Percentiles rank a stretch among this genome's conserved stretches.
Evolutionary conservation across 1,140 invertebrate genomes (phyloP).

Genomic region (Dendroctonus ponderosae): DNA sequence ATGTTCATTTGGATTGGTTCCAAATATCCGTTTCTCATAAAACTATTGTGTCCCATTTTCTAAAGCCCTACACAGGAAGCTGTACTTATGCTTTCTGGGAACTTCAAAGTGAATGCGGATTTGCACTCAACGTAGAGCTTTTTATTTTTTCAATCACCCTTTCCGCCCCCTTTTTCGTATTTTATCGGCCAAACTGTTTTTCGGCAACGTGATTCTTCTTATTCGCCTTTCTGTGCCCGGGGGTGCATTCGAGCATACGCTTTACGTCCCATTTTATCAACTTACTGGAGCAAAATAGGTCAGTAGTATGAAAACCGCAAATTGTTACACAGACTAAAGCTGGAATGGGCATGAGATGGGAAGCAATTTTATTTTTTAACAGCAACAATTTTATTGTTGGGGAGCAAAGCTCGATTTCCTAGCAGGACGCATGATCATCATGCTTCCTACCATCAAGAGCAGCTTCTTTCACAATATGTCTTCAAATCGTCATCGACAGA

Average conservation of each 20-base stretch:
- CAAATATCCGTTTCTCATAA: too few relatives aligned
- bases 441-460: too few relatives aligned
- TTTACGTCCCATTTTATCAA: conserved; percentile 3
- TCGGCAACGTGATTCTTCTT: conserved; percentile 2
- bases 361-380: too few relatives aligned
- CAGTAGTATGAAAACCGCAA: background rate
- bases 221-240: background rate
- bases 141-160: conserved; percentile 4
- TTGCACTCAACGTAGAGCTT: background rate
- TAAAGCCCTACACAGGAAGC: background rate
- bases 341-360: too few relatives aligned
- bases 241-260: background rate
- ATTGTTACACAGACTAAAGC: background rate
- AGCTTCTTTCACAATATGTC: too few relatives aligned
- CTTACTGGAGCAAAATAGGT: background rate
- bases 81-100: background rate
- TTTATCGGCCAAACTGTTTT: background rate
- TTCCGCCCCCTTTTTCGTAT: background rate
- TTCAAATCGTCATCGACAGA: too few relatives aligned
- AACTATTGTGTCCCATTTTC: background rate
- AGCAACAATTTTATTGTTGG: too few relatives aligned
- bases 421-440: too few relatives aligned
- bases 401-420: too few relatives aligned
- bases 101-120: conserved; percentile 1
- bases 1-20: too few relatives aligned